Evolutionary conservation across 1,140 invertebrate genomes (phyloP).

Genomic region (Antheraea pernyi): DNA sequence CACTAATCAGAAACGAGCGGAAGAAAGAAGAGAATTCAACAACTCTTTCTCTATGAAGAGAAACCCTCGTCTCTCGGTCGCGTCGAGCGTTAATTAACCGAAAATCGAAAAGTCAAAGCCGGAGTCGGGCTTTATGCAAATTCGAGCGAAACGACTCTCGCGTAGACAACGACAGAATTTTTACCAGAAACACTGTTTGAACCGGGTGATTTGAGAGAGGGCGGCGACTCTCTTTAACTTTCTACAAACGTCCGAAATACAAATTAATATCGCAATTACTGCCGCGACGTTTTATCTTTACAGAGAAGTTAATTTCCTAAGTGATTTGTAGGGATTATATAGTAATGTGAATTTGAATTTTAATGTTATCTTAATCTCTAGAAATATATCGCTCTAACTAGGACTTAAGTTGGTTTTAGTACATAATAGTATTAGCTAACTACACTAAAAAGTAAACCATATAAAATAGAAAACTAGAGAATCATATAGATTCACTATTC

Average conservation of each 20-base stretch:
- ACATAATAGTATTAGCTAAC: no score
- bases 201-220: conserved; percentile 50
- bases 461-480: no score
- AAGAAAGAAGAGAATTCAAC: conserved; percentile 33
- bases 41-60: conserved; percentile 53
- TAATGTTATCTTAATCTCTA: no score
- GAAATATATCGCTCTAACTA: no score
- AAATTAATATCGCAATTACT: conserved; percentile 8
- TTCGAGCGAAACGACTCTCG: conserved; percentile 59
- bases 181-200: conserved; percentile 56
- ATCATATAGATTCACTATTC: no score
- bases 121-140: conserved; percentile 61
- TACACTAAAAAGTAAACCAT: no score
- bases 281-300: conserved; percentile 4
- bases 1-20: conserved; percentile 34
- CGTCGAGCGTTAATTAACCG: conserved; percentile 71
- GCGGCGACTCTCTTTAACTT: conserved; percentile 22
- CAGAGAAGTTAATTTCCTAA: background rate
- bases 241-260: background rate
- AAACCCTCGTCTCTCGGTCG: conserved; percentile 15
- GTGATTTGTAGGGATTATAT: background rate
- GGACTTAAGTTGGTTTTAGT: no score
- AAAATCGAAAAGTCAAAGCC: conserved; percentile 72
- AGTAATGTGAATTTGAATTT: no score
- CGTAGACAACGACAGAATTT: conserved; percentile 55